A percentile compares a stretch with the other conserved stretches of the same genome.
Conservation (phyloP, 2,888 invertebrate genomes). For the Junonia oenone region DNA sequence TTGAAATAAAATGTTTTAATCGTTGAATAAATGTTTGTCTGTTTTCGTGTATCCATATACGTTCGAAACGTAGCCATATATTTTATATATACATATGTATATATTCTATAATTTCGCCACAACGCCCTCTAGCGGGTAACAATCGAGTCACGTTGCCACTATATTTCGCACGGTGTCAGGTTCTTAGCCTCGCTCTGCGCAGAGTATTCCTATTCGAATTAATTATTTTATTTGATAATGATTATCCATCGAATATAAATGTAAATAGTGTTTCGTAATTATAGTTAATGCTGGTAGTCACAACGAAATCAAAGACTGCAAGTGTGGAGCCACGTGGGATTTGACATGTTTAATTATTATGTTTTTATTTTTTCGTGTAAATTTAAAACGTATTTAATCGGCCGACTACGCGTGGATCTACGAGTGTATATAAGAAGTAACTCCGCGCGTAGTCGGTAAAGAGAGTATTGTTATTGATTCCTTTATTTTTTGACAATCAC, state of each 20-base stretch:
- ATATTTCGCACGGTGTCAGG: slow-evolving; percentile 34
- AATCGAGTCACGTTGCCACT: slow-evolving; percentile 51
- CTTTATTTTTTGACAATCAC: slow-evolving; percentile 71
- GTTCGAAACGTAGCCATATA: slow-evolving; percentile 18
- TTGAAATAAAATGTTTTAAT: neutral
- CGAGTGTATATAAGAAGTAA: slow-evolving; percentile 7
- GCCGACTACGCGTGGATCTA: slow-evolving; percentile 16
- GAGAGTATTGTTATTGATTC: slow-evolving; percentile 55
- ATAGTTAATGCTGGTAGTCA: slow-evolving; percentile 69
- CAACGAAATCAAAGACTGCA: slow-evolving; percentile 78
- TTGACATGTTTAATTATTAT: slow-evolving; percentile 49
- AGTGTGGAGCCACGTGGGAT: slow-evolving; percentile 52
- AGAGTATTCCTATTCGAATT: slow-evolving; percentile 65
- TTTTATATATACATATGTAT: neutral
- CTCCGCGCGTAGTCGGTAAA: slow-evolving; percentile 27
- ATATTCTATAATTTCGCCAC: slow-evolving; percentile 4
- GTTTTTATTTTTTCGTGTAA: slow-evolving; percentile 39
- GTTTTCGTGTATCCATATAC: neutral
- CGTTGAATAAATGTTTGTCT: slow-evolving; percentile 8
- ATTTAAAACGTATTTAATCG: slow-evolving; percentile 64
- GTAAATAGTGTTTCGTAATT: slow-evolving; percentile 59
- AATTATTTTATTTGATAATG: slow-evolving; percentile 26
- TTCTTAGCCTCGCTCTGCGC: slow-evolving; percentile 52
- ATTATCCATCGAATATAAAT: slow-evolving; percentile 60
- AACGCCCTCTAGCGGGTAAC: slow-evolving; percentile 17